These are phyloP conservation scores for Thereuonema tuberculata DNA, from an alignment of 1,140 invertebrate species.

Conservation along the genomic window DNA sequence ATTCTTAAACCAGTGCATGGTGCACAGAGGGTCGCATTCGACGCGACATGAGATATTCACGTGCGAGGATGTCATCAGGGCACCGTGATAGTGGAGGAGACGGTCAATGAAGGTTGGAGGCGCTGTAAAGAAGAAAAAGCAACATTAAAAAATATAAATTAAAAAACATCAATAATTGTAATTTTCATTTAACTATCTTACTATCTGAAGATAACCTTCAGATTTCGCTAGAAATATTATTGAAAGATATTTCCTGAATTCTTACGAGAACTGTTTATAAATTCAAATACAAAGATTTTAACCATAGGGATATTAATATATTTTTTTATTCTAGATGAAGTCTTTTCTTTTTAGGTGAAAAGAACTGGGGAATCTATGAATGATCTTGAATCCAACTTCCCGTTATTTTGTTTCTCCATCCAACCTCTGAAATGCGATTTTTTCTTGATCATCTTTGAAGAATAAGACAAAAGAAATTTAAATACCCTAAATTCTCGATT, in stretches of 20 bases:
- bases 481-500: too few relatives aligned
- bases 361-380: too few relatives aligned
- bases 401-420: too few relatives aligned
- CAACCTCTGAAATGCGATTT: too few relatives aligned
- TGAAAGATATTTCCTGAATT: conserved; percentile 1
- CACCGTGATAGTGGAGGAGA: conserved; percentile 64
- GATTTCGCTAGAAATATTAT: background rate
- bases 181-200: background rate
- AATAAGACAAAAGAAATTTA: too few relatives aligned
- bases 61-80: conserved; percentile 51
- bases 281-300: too few relatives aligned
- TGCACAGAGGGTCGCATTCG: conserved; percentile 70
- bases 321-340: too few relatives aligned
- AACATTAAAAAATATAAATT: conserved; percentile 3
- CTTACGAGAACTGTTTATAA: too few relatives aligned
- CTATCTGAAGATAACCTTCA: conserved; percentile 2
- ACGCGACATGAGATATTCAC: conserved; percentile 71
- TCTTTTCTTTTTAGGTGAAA: too few relatives aligned
- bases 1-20: conserved; percentile 68
- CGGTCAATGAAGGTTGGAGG: conserved; percentile 71
- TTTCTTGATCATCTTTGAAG: too few relatives aligned
- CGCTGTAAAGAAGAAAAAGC: conserved; percentile 40
- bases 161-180: conserved; percentile 5
- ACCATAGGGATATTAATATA: too few relatives aligned
- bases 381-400: too few relatives aligned